A percentile compares a stretch with the other conserved stretches of the same genome.
These are phyloP conservation scores for Bombus pascuorum DNA, from an alignment of 1,140 invertebrate genomes.

Conservation along the genomic window DNA sequence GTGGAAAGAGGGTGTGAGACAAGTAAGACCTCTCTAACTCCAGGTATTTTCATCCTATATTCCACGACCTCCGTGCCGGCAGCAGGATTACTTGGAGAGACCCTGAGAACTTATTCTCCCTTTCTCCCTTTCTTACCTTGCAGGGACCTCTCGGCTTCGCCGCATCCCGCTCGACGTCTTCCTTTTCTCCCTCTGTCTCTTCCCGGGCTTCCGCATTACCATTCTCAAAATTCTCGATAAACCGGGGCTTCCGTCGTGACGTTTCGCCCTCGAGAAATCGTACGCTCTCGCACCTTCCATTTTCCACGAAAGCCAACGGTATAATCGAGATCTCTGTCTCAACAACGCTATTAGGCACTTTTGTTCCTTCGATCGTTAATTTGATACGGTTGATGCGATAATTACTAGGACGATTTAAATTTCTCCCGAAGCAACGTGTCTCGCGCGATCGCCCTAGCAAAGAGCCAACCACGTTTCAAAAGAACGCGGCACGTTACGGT, in stretches of 20 bases:
- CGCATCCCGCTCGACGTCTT: constrained; percentile 30
- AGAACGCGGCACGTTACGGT: background rate
- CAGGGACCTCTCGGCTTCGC: constrained; percentile 47
- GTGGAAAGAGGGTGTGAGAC: constrained; percentile 41
- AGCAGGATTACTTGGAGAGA: constrained; percentile 80
- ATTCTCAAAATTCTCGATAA: constrained; percentile 73
- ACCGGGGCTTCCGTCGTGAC: constrained; percentile 60
- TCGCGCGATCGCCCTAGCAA: too few relatives aligned
- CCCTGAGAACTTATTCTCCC: constrained; percentile 76
- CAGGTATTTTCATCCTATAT: constrained; percentile 83
- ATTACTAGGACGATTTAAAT: background rate
- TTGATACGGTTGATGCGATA: background rate
- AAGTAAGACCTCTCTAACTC: constrained; percentile 81
- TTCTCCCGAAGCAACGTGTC: too few relatives aligned
- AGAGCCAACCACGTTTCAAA: too few relatives aligned
- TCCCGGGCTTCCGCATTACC: constrained; percentile 56
- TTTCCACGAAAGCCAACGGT: constrained; percentile 30
- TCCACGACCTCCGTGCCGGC: constrained; percentile 72
- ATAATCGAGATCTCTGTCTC: constrained; percentile 32
- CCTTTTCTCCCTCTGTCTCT: constrained; percentile 30
- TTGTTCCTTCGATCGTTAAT: background rate
- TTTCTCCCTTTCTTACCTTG: constrained; percentile 72
- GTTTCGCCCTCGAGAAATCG: constrained; percentile 25
- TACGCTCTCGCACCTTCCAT: constrained; percentile 17
- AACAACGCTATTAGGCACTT: background rate